Conservation (phyloP, 2,888 invertebrate species). For the Ennomos fuscantarius region DNA sequence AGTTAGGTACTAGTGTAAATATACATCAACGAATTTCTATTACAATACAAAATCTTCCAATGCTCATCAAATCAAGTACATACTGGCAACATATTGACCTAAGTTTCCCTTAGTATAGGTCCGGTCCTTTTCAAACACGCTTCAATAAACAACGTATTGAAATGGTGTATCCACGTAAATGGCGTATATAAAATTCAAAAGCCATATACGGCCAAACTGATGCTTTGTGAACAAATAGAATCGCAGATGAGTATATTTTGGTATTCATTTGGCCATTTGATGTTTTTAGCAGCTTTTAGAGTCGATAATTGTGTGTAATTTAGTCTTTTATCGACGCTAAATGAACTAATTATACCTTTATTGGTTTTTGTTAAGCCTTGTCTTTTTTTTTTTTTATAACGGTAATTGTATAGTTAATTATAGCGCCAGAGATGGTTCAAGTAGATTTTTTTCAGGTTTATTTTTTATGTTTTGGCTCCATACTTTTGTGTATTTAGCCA, state of each 20-base stretch:
- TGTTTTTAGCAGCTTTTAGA: conserved; percentile 2
- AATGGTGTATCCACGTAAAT: not conserved
- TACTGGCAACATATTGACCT: conserved; percentile 9
- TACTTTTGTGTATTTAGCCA: too few relatives aligned
- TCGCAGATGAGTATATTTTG: conserved; percentile 12
- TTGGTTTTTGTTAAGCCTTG: too few relatives aligned
- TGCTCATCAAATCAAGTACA: too few relatives aligned
- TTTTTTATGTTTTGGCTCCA: too few relatives aligned
- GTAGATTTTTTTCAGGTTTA: too few relatives aligned
- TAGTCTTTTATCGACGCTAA: not conserved
- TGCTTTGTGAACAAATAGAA: conserved; percentile 16
- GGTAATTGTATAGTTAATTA: too few relatives aligned
- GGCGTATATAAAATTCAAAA: conserved; percentile 14
- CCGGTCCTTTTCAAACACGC: conserved; percentile 18
- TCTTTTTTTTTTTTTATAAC: too few relatives aligned
- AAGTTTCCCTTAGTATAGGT: not conserved
- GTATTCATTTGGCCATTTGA: conserved; percentile 19
- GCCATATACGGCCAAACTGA: conserved; percentile 2
- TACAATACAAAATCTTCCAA: too few relatives aligned
- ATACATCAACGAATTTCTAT: too few relatives aligned
- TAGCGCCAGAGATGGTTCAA: too few relatives aligned
- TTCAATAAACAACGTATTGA: conserved; percentile 12
- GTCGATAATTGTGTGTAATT: conserved; percentile 7
- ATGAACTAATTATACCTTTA: too few relatives aligned
- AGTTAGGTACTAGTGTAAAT: too few relatives aligned